Base-by-base conservation (phyloP, 2,888 invertebrate species). In the Lydus trimaculatus region DNA sequence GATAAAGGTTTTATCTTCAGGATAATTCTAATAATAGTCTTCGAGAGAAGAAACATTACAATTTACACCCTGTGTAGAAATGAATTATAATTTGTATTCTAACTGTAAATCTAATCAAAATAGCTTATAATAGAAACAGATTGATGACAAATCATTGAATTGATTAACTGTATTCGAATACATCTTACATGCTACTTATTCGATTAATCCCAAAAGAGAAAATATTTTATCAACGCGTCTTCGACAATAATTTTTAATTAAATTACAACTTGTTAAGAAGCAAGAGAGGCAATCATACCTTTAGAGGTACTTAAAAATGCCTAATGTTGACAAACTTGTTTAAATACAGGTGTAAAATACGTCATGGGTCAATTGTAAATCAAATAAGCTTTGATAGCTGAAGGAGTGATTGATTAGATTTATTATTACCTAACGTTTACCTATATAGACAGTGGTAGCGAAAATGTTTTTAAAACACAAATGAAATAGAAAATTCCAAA, bases 311-410 rank as follows among this genome's bases (percentile, higher is more conserved):
- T 48, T 48, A 48, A 48, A 48, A 20, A 11, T 48, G 20, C 9
- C 48, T 64, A 68, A 65, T 68, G 62, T 68, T 68, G 61, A 64
- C 64, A 17, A 59, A 43, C 43, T 48, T 65, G 48, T 68, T 52
- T 58, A 68, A 68, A 68, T 68, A 68, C 68, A 68, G 68, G 68
- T 68, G 68, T 58, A 60, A 33, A 20, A 20, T 20, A 56, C 60
- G 60, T 13, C 60, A 65, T 65, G 65, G 59, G 33, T 65, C 65
- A 65, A 59, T 65, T 65, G 59, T 8, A 60, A 58, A 39, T 20
- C 58, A 66, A 66, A 66, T 39, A 66, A 17, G 15, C 33, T 31
- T 58, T 63, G 63, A 43, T 43, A 43, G 48, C 7, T 48, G 20
- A 48, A 9, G 6, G 9, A 20, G 48, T 48, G 48, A 48, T 48